A percentile compares a stretch with the other conserved stretches of the same genome.
phyloP scores from a whole-genome alignment of 2,888 invertebrate genomes.

The Stenchaetothrips biformis region DNA sequence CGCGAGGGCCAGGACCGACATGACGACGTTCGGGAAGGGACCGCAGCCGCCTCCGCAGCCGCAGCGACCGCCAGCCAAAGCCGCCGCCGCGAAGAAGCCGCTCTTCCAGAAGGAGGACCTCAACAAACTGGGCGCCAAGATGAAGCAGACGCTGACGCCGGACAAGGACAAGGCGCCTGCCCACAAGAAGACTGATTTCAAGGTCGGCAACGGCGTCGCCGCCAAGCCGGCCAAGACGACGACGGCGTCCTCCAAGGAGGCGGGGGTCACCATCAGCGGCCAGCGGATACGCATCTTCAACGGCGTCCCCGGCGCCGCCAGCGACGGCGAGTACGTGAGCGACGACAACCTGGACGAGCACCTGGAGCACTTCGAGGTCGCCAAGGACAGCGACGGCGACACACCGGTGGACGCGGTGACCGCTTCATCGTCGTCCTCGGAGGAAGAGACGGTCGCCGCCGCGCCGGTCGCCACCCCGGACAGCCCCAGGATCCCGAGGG shows the following conservation, averaged over 20 bases:
- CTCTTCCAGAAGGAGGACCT: constrained; percentile 11
- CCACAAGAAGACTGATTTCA: constrained; percentile 53
- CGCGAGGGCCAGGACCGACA: neutral
- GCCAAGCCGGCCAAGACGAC: constrained; percentile 50
- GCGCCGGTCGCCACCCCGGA: constrained; percentile 37
- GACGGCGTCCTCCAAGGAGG: constrained; percentile 45
- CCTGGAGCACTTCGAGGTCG: constrained; percentile 26
- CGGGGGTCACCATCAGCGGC: constrained; percentile 57
- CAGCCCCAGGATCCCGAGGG: constrained; percentile 44
- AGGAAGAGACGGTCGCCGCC: constrained; percentile 12
- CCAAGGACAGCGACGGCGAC: constrained; percentile 31
- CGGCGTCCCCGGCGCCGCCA: constrained; percentile 44
- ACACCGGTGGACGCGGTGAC: neutral
- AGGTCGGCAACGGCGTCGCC: constrained; percentile 46
- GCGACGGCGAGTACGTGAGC: constrained; percentile 36
- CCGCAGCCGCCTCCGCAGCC: neutral
- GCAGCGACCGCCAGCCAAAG: constrained; percentile 17
- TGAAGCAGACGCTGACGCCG: constrained; percentile 16
- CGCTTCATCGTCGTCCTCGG: neutral
- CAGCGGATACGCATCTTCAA: constrained; percentile 61
- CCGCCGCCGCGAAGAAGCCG: neutral
- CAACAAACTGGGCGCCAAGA: neutral
- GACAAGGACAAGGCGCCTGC: constrained; percentile 46
- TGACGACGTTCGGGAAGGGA: neutral
- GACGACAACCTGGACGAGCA: constrained; percentile 37